Evolutionary conservation across 2,888 invertebrate species (phyloP).

Genomic region (Eupithecia vulgata): DNA sequence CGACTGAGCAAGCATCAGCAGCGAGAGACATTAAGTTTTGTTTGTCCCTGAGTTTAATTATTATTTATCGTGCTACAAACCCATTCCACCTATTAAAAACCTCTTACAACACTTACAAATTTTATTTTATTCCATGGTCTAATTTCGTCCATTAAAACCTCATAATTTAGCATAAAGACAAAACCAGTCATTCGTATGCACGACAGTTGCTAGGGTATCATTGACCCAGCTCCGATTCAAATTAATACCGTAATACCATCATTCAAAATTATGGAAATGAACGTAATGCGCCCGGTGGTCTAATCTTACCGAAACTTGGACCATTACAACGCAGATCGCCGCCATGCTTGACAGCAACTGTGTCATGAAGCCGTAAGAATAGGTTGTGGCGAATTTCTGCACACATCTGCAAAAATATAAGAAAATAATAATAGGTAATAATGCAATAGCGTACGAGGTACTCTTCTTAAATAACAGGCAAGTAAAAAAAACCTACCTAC

Average conservation of each 20-base stretch:
- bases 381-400: constrained; percentile 72
- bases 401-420: constrained; percentile 66
- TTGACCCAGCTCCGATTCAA: constrained; percentile 9
- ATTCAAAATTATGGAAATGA: constrained; percentile 44
- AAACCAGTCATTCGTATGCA: constrained; percentile 6
- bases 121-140: not conserved
- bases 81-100: too few relatives aligned
- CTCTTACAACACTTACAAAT: too few relatives aligned
- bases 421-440: not conserved
- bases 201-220: constrained; percentile 2
- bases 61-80: too few relatives aligned
- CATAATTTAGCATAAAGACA: not conserved
- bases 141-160: not conserved
- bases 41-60: too few relatives aligned
- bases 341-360: constrained; percentile 79
- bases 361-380: constrained; percentile 79
- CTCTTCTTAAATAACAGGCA: not conserved
- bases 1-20: too few relatives aligned
- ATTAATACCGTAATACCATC: constrained; percentile 28
- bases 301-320: constrained; percentile 77
- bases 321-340: constrained; percentile 80
- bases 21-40: too few relatives aligned
- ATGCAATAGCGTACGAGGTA: not conserved
- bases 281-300: constrained; percentile 34
- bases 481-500: not conserved